Base-by-base conservation (phyloP, 2,113 vertebrate genomes). In the Anguilla japonica region DNA sequence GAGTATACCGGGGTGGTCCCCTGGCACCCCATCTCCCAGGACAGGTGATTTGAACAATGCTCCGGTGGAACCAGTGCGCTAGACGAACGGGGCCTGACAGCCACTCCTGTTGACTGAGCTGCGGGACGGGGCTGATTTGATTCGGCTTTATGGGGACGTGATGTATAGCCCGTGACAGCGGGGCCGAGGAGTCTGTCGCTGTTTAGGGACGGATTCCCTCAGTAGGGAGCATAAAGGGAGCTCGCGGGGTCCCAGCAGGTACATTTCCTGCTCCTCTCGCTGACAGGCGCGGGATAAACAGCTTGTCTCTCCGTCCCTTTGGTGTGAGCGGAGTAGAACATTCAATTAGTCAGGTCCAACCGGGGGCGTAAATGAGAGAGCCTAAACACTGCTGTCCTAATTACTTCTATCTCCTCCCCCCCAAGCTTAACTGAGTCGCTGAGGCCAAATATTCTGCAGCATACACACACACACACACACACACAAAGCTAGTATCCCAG, bases 331-430 rank as follows among this genome's bases (percentile, higher is more conserved):
- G 78, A 86, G 11, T 3, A 43, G 79, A 86, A 53, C 7, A 29
- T 86, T 81, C 57, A 41, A 81, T 86, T 86, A 86, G 79, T 81
- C 14, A 79, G 60, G 85, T 81, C 56, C 26, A 34, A 63, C 56
- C 63, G 79, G 53, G 56, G 79, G 56, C 50, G 22, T 67, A 46
- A 67, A 56, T 39, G 57, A 81, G 57, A 43, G 63, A 82, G 79
- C 20, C 22, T 63, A 63, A 26, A 63, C 16, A 63, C 22, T 26
- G 22, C 39, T 81, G 39, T 60, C 41, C 34, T 71, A 20, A 7
- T 8, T 67, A 67, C 22, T 26, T 26, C 71, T 13, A 13, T 26
- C 29, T 26, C 71, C n/a, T 43, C n/a, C 34, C 41, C 14, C 79
- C 34, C 0, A 29, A 86, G 79, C 22, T 81, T 60, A 46, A 46